These are phyloP conservation scores for Nerophis ophidion DNA, from an alignment of 2,113 vertebrate genomes.

Conservation along the genomic window DNA sequence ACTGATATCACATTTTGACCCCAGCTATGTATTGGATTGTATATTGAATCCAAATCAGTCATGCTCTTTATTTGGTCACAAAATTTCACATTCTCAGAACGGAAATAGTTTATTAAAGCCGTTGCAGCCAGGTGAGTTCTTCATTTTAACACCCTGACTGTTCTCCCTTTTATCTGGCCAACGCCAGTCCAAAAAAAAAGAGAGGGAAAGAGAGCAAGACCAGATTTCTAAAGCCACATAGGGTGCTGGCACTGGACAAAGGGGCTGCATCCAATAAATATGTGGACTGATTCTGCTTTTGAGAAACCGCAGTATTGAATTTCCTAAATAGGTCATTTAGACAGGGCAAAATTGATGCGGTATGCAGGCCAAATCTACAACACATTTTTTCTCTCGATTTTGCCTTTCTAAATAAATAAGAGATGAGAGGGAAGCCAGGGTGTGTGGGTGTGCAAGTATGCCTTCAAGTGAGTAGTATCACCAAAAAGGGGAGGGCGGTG, in stretches of 20 bases:
- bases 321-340: constrained; percentile 74
- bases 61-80: neutral
- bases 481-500: constrained; percentile 1
- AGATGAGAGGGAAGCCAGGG: constrained; percentile 50
- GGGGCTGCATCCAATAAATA: constrained; percentile 76
- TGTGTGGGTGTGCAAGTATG: constrained; percentile 46
- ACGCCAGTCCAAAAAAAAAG: constrained; percentile 38
- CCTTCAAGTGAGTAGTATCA: constrained; percentile 27
- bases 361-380: constrained; percentile 66
- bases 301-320: constrained; percentile 64
- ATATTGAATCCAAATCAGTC: neutral
- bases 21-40: neutral
- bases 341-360: constrained; percentile 69
- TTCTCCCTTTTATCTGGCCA: constrained; percentile 26
- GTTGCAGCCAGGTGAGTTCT: neutral
- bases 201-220: constrained; percentile 38
- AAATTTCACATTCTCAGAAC: neutral
- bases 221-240: constrained; percentile 73
- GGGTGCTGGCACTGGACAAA: constrained; percentile 72
- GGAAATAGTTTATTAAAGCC: neutral
- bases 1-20: neutral
- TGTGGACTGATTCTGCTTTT: constrained; percentile 70
- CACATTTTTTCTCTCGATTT: constrained; percentile 39
- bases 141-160: constrained; percentile 1
- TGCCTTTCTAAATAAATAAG: constrained; percentile 51